phyloP scores from a whole-genome alignment of 2,113 vertebrate genomes.

The human (Homo sapiens) region DNA sequence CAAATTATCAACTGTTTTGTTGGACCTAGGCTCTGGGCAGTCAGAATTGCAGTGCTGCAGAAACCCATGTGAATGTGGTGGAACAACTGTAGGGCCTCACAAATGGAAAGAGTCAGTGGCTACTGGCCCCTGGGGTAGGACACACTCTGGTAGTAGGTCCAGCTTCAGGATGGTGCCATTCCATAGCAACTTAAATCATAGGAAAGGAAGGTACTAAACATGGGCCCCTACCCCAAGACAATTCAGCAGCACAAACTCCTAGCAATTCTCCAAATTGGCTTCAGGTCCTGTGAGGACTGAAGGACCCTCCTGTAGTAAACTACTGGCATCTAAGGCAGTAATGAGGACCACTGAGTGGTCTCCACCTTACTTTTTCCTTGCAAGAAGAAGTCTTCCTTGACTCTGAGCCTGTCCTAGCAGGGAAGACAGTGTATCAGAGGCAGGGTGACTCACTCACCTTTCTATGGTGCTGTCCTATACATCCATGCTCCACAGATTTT shows the following conservation, averaged over 20 bases:
- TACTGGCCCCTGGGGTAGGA: neutral
- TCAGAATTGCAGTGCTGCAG: neutral
- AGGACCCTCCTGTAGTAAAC: neutral
- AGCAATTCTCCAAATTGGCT: neutral
- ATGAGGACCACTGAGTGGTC: neutral
- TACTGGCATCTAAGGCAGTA: neutral
- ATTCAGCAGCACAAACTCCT: neutral
- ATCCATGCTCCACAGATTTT: neutral
- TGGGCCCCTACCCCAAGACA: neutral
- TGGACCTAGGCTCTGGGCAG: neutral
- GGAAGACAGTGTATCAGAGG: neutral
- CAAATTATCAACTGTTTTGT: neutral
- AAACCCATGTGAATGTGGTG: neutral
- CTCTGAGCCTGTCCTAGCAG: neutral
- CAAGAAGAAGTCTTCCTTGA: neutral
- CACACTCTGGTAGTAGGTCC: neutral
- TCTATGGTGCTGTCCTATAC: neutral
- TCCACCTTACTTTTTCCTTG: neutral
- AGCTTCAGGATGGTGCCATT: neutral
- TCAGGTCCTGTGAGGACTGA: neutral
- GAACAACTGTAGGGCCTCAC: neutral
- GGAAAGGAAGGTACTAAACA: neutral
- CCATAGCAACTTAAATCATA: neutral
- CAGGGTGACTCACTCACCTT: neutral
- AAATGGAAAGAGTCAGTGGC: neutral